Evolutionary conservation across 2,113 vertebrate genomes (phyloP).

Genomic region (Laticauda colubrina): DNA sequence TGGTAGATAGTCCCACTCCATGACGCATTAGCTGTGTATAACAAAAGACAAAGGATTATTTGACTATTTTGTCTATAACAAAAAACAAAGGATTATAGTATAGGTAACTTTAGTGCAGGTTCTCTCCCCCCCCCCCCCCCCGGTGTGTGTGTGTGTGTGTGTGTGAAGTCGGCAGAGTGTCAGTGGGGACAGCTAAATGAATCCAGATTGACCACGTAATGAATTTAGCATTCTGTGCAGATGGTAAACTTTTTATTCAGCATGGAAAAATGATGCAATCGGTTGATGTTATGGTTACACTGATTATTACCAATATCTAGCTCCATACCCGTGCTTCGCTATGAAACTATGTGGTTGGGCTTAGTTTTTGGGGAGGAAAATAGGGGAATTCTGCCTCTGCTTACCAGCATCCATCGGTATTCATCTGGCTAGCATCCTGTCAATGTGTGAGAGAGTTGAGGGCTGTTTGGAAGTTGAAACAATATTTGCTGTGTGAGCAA

Average conservation of each 20-base stretch:
- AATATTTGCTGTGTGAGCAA: no score
- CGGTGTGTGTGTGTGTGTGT: neutral
- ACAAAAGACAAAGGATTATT: constrained; percentile 14
- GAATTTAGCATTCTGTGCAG: neutral
- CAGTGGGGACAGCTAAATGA: neutral
- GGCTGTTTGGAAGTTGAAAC: no score
- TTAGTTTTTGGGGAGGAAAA: no score
- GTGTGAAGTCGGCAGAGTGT: neutral
- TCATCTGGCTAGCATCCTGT: no score
- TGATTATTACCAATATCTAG: neutral
- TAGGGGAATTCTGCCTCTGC: no score
- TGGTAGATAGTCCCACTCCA: constrained; percentile 92
- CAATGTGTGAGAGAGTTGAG: no score
- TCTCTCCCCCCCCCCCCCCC: neutral
- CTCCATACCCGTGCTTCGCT: no score
- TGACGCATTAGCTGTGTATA: constrained; percentile 87
- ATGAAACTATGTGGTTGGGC: no score
- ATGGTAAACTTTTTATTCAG: neutral
- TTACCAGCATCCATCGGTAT: no score
- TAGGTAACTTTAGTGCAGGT: neutral
- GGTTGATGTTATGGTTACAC: neutral
- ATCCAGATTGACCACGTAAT: neutral
- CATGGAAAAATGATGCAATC: neutral
- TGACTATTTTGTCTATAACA: neutral
- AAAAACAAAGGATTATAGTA: constrained; percentile 1